Base-by-base conservation (phyloP, 2,888 invertebrate genomes). In the Metallyticus violacea region DNA sequence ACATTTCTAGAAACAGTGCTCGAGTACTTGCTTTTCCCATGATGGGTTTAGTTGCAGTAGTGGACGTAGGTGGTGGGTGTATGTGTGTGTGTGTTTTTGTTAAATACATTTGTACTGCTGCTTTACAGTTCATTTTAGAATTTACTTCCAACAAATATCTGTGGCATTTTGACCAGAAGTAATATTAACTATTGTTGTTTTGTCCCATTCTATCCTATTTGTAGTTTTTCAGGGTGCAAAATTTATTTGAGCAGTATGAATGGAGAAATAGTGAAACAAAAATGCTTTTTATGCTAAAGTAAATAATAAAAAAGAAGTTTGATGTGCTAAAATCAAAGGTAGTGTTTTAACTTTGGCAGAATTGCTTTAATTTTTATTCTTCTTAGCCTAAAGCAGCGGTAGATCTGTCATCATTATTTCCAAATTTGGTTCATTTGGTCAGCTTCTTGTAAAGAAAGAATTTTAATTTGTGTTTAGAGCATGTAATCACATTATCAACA, bases 61-160 rank as follows among this genome's bases (percentile, higher is more conserved):
- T 77, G 76, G 26, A 26, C 76, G 83, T 29, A 83, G 83, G 83
- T 83, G 83, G 83, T 83, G 83, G 83, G 83, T 77, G 76, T 27
- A n/a, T 27, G 7, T 26, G 79, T 26, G 79, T 79, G 79, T 26
- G 27, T 79, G 26, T 79, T 26, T 79, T 26, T 79, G 27, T 25
- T 78, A 78, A 78, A 62, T 62, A 62, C 40, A 62, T 62, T 62
- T 62, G 40, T 62, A 62, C 40, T 62, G 40, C 40, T 62, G 40
- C 40, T 62, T 62, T 62, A 62, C 40, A 15, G 40, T 62, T 62
- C 40, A n/a, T n/a, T n/a, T n/a, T n/a, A n/a, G n/a, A n/a, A n/a
- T n/a, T n/a, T n/a, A n/a, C n/a, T n/a, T n/a, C n/a, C n/a, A 62
- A 62, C 40, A 62, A 62, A 62, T 22, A 62, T 62, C 40, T 62